Evolutionary conservation across 2,113 vertebrate genomes (phyloP), one percentile per base, ranked within the genome.

Genomic region (Aegotheles bennettii): DNA sequence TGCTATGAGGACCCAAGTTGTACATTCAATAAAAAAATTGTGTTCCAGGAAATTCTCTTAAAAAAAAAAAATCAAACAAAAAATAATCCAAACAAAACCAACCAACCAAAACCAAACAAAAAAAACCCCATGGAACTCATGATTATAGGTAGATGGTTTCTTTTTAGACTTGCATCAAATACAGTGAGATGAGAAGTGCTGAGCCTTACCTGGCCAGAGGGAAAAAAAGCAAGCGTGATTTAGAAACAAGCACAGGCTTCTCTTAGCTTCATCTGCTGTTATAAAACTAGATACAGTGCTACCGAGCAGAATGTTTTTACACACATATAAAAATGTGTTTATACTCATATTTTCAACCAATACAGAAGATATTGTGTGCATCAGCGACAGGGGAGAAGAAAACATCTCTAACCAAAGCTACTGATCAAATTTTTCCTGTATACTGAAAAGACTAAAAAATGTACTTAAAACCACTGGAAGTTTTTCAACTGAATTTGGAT

Each of bases 11-110:
- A 75, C 68, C n/a, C 33, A 10, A 75, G 16, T 4, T 60, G 17
- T 17, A 56, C 0, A 0, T 50, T 51, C 38, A 73, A 26, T 42
- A 54, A 31, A 40, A 12, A 92, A 68, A 13, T 0, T 84, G 25
- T 16, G 17, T 45, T 90, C 38, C 51, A 82, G 63, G 89, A 69
- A 35, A 80, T 57, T 69, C 7, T 29, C 45, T 51, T 24, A 9
- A 31, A 56, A 63, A 36, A 69, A 90, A 42, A 18, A n/a, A n/a
- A n/a, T n/a, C n/a, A n/a, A n/a, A n/a, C n/a, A n/a, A n/a, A n/a
- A n/a, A n/a, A n/a, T n/a, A n/a, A n/a, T n/a, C n/a, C n/a, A n/a
- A n/a, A n/a, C n/a, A n/a, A n/a, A n/a, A n/a, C n/a, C n/a, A n/a
- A n/a, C n/a, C 42, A 42, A 42, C 42, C 42, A 42, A 42, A 42